phyloP scores from a whole-genome alignment of 2,888 invertebrate species.

The Melanophora roralis region DNA sequence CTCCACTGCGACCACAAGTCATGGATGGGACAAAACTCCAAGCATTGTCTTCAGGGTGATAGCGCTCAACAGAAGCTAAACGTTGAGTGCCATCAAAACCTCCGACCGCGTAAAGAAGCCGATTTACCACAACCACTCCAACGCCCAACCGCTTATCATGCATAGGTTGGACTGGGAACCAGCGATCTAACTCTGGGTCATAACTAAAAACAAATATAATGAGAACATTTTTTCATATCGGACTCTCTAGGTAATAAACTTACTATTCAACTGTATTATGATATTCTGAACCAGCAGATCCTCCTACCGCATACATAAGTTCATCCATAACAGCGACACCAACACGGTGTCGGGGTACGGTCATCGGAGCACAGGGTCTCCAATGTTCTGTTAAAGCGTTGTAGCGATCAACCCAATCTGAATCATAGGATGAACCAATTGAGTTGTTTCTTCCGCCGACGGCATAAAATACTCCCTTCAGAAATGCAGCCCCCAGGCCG shows the following conservation, averaged over 20 bases:
- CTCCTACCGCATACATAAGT: constrained; percentile 93
- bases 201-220: constrained; percentile 80
- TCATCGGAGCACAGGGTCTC: constrained; percentile 92
- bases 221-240: neutral
- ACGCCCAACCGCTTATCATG: constrained; percentile 87
- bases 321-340: constrained; percentile 97
- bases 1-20: constrained; percentile 88
- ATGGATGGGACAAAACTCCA: constrained; percentile 91
- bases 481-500: constrained; percentile 90
- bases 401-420: constrained; percentile 88
- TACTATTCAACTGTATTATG: constrained; percentile 94
- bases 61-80: constrained; percentile 89
- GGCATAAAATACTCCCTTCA: constrained; percentile 93
- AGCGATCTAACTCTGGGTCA: constrained; percentile 90
- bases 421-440: constrained; percentile 90
- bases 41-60: constrained; percentile 93
- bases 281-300: constrained; percentile 90
- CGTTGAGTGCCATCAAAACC: constrained; percentile 91
- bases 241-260: constrained; percentile 67
- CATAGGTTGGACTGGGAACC: constrained; percentile 88
- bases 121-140: constrained; percentile 87
- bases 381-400: constrained; percentile 91
- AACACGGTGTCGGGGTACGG: constrained; percentile 89
- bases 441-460: constrained; percentile 95
- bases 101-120: constrained; percentile 89